Evolutionary conservation across 2,888 invertebrate genomes (phyloP).

Genomic region (Orthonevra nobilis): DNA sequence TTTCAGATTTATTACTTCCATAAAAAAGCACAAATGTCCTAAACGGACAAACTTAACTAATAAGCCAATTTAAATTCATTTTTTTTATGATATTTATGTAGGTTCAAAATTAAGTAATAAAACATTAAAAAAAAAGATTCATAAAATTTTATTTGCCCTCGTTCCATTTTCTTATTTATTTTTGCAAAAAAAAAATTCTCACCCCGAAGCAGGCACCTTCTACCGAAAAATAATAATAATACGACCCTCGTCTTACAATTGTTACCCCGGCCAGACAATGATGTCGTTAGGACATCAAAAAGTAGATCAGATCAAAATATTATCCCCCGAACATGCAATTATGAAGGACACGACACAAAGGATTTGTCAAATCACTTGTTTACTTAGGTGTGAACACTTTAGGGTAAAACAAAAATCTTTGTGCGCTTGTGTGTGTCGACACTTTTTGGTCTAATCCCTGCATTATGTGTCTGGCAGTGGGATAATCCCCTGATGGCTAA

Average conservation of each 20-base stretch:
- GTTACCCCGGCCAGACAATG: conserved; percentile 6
- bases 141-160: too few relatives aligned
- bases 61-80: too few relatives aligned
- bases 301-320: conserved; percentile 68
- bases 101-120: too few relatives aligned
- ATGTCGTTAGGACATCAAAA: conserved; percentile 49
- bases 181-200: too few relatives aligned
- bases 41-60: too few relatives aligned
- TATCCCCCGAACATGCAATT: conserved; percentile 66
- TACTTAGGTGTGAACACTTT: conserved; percentile 67
- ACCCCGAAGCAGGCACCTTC: too few relatives aligned
- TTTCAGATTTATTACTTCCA: too few relatives aligned
- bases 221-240: conserved; percentile 49
- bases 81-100: too few relatives aligned
- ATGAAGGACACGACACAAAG: conserved; percentile 35
- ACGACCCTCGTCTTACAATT: conserved; percentile 19
- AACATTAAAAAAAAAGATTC: too few relatives aligned
- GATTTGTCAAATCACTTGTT: conserved; percentile 34
- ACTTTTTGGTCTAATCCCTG: conserved; percentile 45
- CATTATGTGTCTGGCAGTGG: conserved; percentile 36
- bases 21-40: too few relatives aligned
- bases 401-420: conserved; percentile 1
- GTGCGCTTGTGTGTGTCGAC: too few relatives aligned
- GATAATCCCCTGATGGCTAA: conserved; percentile 36
- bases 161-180: too few relatives aligned